phyloP scores from a whole-genome alignment of 2,797 vertebrate species.

The Capromys pilorides region DNA sequence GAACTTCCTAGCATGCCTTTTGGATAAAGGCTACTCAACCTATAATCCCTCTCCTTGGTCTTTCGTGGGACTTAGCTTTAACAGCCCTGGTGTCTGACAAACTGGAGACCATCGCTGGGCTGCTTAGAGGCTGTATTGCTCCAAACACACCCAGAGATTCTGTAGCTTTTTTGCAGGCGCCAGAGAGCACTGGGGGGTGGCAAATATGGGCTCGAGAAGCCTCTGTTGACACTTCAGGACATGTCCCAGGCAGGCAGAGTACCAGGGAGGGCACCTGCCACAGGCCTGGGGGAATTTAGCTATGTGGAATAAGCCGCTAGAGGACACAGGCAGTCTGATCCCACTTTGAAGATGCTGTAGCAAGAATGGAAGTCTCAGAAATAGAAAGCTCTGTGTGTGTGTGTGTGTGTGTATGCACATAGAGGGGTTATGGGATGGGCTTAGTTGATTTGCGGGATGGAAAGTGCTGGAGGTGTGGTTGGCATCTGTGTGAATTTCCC shows the following conservation, averaged over 20 bases:
- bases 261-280: neutral
- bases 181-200: rapidly evolving
- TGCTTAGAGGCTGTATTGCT: neutral
- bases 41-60: neutral
- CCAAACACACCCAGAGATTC: neutral
- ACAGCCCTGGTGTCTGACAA: neutral
- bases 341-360: neutral
- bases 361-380: neutral
- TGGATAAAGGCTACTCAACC: neutral
- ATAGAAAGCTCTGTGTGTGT: neutral
- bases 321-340: no score
- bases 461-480: neutral
- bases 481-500: neutral
- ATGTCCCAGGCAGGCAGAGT: neutral
- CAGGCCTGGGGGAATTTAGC: neutral
- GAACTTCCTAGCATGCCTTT: no score
- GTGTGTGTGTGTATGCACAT: no score
- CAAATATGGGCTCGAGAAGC: rapidly evolving
- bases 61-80: neutral
- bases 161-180: neutral
- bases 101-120: neutral
- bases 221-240: neutral
- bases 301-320: neutral
- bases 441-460: neutral
- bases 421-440: neutral